Conservation (phyloP, 1,140 invertebrate genomes). For the Homalodisca vitripennis region DNA sequence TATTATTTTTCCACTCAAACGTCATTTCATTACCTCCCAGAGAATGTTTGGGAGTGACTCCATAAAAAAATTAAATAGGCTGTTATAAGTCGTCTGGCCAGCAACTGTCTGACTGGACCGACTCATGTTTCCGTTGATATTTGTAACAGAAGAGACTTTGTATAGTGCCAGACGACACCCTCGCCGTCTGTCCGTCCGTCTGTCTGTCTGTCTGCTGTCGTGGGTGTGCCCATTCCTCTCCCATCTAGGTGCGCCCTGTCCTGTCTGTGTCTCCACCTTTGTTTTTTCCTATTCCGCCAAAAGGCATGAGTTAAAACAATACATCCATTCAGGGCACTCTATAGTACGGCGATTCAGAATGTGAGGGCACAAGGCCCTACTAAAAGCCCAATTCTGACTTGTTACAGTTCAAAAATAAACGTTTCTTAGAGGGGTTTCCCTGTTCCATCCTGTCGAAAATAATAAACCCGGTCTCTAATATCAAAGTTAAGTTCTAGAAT, state of each 20-base stretch:
- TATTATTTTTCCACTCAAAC: background rate
- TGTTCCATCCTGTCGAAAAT: too few species aligned
- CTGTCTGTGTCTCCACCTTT: background rate
- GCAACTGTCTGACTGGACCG: background rate
- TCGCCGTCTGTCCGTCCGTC: background rate
- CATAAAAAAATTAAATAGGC: slow-evolving; percentile 22
- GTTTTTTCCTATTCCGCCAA: background rate
- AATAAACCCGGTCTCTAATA: too few species aligned
- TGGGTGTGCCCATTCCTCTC: background rate
- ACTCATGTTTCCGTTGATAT: slow-evolving; percentile 15
- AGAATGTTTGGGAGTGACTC: slow-evolving; percentile 1
- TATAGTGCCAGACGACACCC: slow-evolving; percentile 2
- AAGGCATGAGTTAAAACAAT: too few species aligned
- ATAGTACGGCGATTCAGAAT: too few species aligned
- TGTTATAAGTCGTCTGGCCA: background rate
- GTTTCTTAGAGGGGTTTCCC: too few species aligned
- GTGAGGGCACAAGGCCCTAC: too few species aligned
- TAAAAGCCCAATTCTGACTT: too few species aligned
- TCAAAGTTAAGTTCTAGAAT: too few species aligned
- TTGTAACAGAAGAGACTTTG: slow-evolving; percentile 6
- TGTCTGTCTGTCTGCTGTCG: background rate
- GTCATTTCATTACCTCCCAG: background rate
- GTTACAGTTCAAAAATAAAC: too few species aligned
- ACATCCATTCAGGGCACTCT: too few species aligned
- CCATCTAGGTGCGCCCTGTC: background rate